These are phyloP conservation scores for Bujurquina vittata DNA, from an alignment of 2,113 vertebrate species.

Conservation along the genomic window DNA sequence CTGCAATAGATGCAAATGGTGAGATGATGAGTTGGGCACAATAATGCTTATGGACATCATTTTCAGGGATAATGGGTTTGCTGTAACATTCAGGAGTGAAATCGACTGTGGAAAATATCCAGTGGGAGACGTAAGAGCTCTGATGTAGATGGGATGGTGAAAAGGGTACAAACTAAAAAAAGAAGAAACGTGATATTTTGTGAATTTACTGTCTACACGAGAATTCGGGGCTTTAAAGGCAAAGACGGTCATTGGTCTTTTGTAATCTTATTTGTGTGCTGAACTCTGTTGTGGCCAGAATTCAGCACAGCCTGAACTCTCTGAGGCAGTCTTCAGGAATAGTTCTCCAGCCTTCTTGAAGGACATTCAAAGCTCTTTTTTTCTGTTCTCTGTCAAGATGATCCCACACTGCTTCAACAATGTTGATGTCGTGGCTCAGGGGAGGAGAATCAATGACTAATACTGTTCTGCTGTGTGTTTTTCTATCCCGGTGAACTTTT, in stretches of 20 bases:
- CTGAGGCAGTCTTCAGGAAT: too few relatives aligned
- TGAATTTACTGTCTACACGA: not conserved
- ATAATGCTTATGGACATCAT: not conserved
- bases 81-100: accelerated
- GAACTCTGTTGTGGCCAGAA: not conserved
- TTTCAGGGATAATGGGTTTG: not conserved
- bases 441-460: too few relatives aligned
- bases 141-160: not conserved
- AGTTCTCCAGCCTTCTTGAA: too few relatives aligned
- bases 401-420: too few relatives aligned
- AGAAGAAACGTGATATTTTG: not conserved
- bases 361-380: too few relatives aligned
- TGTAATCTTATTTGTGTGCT: not conserved
- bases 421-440: too few relatives aligned
- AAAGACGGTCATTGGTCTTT: not conserved
- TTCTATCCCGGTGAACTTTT: too few relatives aligned
- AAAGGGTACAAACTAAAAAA: not conserved
- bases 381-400: too few relatives aligned
- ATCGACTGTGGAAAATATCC: not conserved
- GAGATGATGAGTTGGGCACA: not conserved
- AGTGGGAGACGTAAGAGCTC: not conserved
- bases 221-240: not conserved
- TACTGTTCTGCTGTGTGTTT: too few relatives aligned
- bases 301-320: too few relatives aligned
- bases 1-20: not conserved